Evolutionary conservation across 2,797 vertebrate species (phyloP).

Genomic region (Crypturellus tataupa): DNA sequence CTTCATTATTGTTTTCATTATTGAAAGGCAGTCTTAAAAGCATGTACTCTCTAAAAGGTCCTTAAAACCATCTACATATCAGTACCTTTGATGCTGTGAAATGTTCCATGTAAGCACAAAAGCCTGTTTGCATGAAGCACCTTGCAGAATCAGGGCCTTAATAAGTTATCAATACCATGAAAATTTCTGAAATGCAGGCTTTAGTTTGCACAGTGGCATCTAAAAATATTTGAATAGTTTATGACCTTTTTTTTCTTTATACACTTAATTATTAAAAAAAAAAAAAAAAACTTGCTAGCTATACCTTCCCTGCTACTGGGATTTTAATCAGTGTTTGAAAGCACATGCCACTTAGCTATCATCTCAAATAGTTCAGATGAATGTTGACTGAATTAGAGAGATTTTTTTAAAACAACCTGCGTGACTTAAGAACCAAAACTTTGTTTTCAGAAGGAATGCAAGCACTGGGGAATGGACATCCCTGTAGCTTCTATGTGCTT

Average conservation of each 20-base stretch:
- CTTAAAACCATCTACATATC: slow-evolving; percentile 47
- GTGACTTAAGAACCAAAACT: slow-evolving; percentile 8
- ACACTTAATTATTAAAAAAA: background rate
- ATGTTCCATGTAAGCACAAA: slow-evolving; percentile 56
- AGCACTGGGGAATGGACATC: background rate
- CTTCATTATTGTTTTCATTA: slow-evolving; percentile 49
- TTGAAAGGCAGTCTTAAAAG: slow-evolving; percentile 45
- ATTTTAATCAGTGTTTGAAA: slow-evolving; percentile 30
- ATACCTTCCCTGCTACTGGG: background rate
- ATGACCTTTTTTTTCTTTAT: slow-evolving; percentile 1
- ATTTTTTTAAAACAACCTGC: background rate
- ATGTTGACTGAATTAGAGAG: background rate
- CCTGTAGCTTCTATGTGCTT: slow-evolving; percentile 22
- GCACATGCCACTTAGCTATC: background rate
- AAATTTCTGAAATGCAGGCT: slow-evolving; percentile 41
- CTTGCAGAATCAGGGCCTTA: slow-evolving; percentile 68
- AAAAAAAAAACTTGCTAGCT: background rate
- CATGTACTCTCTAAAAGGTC: slow-evolving; percentile 52
- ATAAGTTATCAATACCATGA: slow-evolving; percentile 16
- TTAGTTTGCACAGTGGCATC: slow-evolving; percentile 5
- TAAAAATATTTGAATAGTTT: background rate
- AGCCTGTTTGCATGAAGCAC: slow-evolving; percentile 60
- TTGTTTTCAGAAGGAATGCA: background rate
- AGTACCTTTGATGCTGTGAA: slow-evolving; percentile 63
- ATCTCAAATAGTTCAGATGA: slow-evolving; percentile 9